Evolutionary conservation across 2,888 invertebrate species (phyloP).

Genomic region (Sarcophaga rosellei): DNA sequence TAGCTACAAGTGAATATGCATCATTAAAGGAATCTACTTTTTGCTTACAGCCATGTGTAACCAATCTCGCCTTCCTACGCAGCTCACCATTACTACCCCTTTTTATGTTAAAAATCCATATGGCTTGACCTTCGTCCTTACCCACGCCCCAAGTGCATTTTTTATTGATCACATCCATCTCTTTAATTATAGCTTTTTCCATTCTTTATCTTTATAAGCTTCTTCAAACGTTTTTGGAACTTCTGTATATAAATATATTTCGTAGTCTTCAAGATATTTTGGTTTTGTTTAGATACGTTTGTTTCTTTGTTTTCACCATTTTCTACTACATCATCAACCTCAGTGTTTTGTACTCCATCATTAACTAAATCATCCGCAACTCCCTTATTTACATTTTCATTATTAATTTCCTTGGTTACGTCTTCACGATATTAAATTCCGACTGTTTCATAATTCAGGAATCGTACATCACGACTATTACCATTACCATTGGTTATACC

Average conservation of each 20-base stretch:
- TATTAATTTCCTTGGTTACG: neutral
- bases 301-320: neutral
- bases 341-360: neutral
- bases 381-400: neutral
- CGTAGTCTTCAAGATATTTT: constrained; percentile 26
- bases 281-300: neutral
- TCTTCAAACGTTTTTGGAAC: constrained; percentile 38
- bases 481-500: constrained; percentile 1
- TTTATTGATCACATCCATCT: neutral
- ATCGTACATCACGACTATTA: constrained; percentile 40
- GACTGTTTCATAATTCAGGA: constrained; percentile 22
- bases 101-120: constrained; percentile 23
- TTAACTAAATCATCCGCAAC: neutral
- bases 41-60: constrained; percentile 40
- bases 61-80: constrained; percentile 40
- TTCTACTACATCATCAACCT: neutral
- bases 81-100: constrained; percentile 2
- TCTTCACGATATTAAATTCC: constrained; percentile 2
- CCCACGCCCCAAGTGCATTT: neutral
- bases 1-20: constrained; percentile 36
- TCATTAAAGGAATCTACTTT: neutral
- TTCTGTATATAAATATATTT: constrained; percentile 2
- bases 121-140: constrained; percentile 5
- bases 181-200: neutral
- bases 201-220: neutral